These are phyloP conservation scores for Andrena marginata DNA, from an alignment of 2,888 invertebrate species.

Conservation along the genomic window DNA sequence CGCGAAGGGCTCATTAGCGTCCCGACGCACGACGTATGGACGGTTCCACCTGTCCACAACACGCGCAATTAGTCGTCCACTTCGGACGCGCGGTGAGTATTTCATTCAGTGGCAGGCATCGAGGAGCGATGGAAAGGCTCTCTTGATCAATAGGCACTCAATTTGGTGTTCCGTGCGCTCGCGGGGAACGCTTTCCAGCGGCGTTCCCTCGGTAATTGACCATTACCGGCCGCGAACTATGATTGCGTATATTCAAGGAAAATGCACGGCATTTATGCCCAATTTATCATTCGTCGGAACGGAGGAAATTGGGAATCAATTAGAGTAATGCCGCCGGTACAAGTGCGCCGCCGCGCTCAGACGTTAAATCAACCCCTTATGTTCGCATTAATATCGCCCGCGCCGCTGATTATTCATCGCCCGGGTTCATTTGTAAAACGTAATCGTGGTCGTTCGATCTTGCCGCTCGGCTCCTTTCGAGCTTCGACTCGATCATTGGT, in stretches of 20 bases:
- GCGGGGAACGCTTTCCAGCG: constrained; percentile 54
- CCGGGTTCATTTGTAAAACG: constrained; percentile 26
- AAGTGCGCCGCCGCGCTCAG: not conserved
- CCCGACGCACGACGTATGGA: constrained; percentile 65
- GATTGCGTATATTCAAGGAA: constrained; percentile 71
- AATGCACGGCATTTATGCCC: constrained; percentile 61
- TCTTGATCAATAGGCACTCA: constrained; percentile 77
- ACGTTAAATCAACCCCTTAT: constrained; percentile 42
- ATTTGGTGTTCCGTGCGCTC: constrained; percentile 71
- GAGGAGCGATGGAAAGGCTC: constrained; percentile 76
- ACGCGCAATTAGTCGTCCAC: constrained; percentile 74
- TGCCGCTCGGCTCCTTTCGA: constrained; percentile 14
- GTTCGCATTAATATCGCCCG: constrained; percentile 39
- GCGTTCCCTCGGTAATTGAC: constrained; percentile 60
- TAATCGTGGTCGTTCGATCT: constrained; percentile 44
- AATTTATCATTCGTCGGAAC: constrained; percentile 54
- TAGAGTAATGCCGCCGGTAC: constrained; percentile 35
- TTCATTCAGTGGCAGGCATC: constrained; percentile 66
- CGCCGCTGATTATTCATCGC: constrained; percentile 43
- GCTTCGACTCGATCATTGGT: constrained; percentile 26
- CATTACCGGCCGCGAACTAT: constrained; percentile 55
- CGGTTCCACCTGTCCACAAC: constrained; percentile 73
- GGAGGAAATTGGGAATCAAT: constrained; percentile 58
- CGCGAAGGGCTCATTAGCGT: constrained; percentile 60
- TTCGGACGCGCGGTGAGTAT: constrained; percentile 66